Base-by-base conservation (phyloP, 2,113 vertebrate genomes). In the Alouatta palliata region DNA sequence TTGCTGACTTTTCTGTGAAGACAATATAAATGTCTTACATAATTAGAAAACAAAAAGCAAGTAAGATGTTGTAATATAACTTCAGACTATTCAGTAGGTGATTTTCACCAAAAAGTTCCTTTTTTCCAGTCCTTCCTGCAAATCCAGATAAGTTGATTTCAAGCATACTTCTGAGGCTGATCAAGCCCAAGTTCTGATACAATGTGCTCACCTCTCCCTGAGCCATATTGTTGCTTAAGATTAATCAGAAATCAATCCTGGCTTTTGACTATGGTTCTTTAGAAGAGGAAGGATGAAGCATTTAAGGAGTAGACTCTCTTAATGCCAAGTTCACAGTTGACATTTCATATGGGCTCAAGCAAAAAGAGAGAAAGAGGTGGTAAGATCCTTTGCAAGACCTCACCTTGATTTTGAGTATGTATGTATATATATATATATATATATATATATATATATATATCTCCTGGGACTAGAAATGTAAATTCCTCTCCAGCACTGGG, bases 1-100 rank as follows among this genome's bases (percentile, higher is more conserved):
- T 94, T 94, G 45, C 82, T 94, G 81, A 54, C 37, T 86, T 91
- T 61, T 86, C 90, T 83, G 35, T 49, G 35, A 93, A 95, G 77
- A 91, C 52, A 75, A 86, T 86, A 70, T 30, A 56, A 92, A 87
- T 23, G 8, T 70, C 82, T 89, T 58, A 68, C n/a, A 90, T 40
- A 54, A 76, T 82, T 64, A 90, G 45, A 95, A 94, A 88, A 92
- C 56, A 88, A 80, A 97, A 93, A 54, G 54, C n/a, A 83, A 77
- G n/a, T n/a, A 56, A 45, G 27, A 85, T 61, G 58, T 61, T 23
- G 75, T 23, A 58, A 8, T 16, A 32, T 19, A 73, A 71, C 71
- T 25, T 47, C 20, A 35, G 49, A 94, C 85, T 35, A 58, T 27
- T 76, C 20, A 79, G 21, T 19, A 79, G 77, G 73, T 56, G 23